Evolutionary conservation across 2,797 vertebrate genomes (phyloP).

Genomic region (Notolabrus celidotus): DNA sequence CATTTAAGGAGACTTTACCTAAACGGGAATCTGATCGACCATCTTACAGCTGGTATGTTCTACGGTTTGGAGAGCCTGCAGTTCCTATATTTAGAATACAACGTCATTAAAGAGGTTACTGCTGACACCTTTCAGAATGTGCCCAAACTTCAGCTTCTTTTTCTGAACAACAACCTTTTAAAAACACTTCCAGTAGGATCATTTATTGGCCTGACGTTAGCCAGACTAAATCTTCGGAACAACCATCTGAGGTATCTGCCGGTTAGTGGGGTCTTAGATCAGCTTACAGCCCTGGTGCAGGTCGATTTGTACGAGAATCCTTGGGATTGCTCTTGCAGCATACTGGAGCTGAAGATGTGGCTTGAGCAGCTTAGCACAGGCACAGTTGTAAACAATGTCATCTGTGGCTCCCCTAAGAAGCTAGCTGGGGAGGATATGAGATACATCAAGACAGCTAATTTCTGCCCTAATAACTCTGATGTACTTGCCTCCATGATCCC

Average conservation of each 20-base stretch:
- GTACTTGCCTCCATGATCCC: conserved; percentile 88
- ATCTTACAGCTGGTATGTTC: conserved; percentile 90
- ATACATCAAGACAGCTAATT: conserved; percentile 87
- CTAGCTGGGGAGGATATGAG: conserved; percentile 94
- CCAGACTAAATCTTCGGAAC: conserved; percentile 92
- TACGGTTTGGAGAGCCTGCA: conserved; percentile 94
- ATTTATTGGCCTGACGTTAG: conserved; percentile 91
- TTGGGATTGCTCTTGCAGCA: conserved; percentile 96
- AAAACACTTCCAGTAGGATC: conserved; percentile 90
- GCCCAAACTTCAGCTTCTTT: conserved; percentile 95
- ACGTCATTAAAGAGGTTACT: conserved; percentile 92
- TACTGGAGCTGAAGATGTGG: conserved; percentile 95
- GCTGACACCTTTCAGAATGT: conserved; percentile 90
- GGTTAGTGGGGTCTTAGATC: conserved; percentile 91
- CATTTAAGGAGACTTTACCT: conserved; percentile 94
- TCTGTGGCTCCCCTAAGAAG: conserved; percentile 93
- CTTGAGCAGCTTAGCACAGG: conserved; percentile 94
- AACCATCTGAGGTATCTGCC: conserved; percentile 94
- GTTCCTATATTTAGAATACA: conserved; percentile 98
- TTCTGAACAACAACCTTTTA: conserved; percentile 96
- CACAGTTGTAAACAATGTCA: conserved; percentile 94
- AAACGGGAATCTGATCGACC: conserved; percentile 95
- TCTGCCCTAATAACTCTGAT: conserved; percentile 94
- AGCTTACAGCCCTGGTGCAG: conserved; percentile 92
- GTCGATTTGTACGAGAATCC: conserved; percentile 98